A percentile compares a stretch with the other conserved stretches of the same genome.
Conservation (phyloP, 2,888 invertebrate genomes). For the Spisula solida region DNA sequence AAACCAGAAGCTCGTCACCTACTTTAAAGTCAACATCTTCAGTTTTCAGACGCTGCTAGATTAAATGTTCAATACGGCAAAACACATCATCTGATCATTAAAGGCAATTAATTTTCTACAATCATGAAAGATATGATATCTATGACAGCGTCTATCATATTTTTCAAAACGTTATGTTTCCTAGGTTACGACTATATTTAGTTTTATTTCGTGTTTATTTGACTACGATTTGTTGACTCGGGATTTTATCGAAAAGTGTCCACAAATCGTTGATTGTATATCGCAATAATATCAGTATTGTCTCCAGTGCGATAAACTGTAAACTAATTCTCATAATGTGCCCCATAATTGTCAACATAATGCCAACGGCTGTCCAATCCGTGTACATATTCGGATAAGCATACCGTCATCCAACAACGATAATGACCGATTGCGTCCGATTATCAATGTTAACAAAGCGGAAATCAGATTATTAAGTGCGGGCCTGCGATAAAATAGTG, state of each 20-base stretch:
- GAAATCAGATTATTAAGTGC: conserved; percentile 65
- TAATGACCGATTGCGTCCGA: conserved; percentile 61
- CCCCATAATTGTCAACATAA: conserved; percentile 55
- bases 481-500: conserved; percentile 60
- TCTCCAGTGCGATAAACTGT: conserved; percentile 35
- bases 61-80: background rate
- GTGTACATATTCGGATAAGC: conserved; percentile 49
- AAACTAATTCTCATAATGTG: conserved; percentile 51
- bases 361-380: conserved; percentile 58
- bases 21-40: background rate
- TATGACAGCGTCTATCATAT: background rate
- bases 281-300: conserved; percentile 46
- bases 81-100: background rate
- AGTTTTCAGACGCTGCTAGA: background rate
- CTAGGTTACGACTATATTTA: conserved; percentile 10
- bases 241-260: conserved; percentile 15
- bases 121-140: conserved; percentile 13
- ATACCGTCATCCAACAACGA: conserved; percentile 48
- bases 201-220: conserved; percentile 26
- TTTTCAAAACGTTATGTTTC: background rate
- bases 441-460: conserved; percentile 58
- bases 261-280: conserved; percentile 24
- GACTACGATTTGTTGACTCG: background rate
- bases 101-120: background rate
- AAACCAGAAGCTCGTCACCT: background rate